phyloP scores from a whole-genome alignment of 2,113 vertebrate genomes.

The Syrrhaptes paradoxus region DNA sequence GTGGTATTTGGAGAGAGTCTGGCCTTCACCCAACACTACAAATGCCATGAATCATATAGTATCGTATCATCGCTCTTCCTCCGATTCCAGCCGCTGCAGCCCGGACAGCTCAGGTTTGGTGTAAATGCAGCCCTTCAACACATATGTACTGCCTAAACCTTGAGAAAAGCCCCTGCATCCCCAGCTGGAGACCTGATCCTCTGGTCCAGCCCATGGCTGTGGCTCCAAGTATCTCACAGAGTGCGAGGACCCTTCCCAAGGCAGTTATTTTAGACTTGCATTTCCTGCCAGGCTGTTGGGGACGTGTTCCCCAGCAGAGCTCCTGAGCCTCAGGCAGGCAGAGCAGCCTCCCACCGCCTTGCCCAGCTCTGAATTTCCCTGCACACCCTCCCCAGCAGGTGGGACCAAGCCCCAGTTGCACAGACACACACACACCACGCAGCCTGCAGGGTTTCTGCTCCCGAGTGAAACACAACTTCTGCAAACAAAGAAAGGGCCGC shows the following conservation, averaged over 20 bases:
- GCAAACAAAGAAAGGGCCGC: not conserved
- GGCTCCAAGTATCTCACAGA: not conserved
- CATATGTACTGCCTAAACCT: not conserved
- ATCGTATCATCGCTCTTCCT: not conserved
- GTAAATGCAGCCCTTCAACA: not conserved
- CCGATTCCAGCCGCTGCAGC: not conserved
- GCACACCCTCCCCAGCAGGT: not conserved
- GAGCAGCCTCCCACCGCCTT: not conserved
- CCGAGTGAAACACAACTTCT: not conserved
- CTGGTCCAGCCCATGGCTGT: rapidly evolving
- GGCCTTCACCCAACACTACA: not conserved
- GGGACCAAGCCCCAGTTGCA: not conserved
- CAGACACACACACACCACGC: not conserved
- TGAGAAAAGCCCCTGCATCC: not conserved
- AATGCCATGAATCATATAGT: not conserved
- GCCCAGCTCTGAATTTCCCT: not conserved
- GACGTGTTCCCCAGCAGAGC: not conserved
- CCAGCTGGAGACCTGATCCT: not conserved
- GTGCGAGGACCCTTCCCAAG: not conserved
- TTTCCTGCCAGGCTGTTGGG: not conserved
- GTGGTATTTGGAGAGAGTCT: not conserved
- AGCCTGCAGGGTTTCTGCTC: not conserved
- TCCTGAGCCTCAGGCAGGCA: not conserved
- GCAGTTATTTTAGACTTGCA: not conserved
- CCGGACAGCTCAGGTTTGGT: not conserved